Conservation (phyloP, 92 coral and sea anemone species). For the Epizoanthus ramosus region DNA sequence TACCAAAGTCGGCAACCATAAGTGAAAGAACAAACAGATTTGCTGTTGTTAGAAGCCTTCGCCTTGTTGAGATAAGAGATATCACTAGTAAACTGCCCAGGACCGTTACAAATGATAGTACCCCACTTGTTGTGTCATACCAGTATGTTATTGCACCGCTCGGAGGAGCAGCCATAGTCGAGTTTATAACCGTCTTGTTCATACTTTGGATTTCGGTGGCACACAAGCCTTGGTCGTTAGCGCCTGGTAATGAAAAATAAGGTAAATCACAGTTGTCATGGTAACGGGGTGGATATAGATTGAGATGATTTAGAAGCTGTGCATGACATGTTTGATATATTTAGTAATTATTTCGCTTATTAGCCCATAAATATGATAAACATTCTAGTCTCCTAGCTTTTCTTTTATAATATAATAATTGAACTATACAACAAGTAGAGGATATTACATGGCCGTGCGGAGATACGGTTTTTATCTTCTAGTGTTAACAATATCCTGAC, state of each 20-base stretch:
- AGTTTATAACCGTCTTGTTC: slow-evolving; percentile 1
- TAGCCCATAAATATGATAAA: no score
- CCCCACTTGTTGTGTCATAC: not conserved
- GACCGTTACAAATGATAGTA: slow-evolving; percentile 8
- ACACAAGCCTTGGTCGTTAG: no score
- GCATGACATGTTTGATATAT: not conserved
- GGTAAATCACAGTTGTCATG: not conserved
- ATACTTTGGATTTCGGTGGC: not conserved
- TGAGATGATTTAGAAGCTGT: no score
- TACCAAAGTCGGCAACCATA: slow-evolving; percentile 33
- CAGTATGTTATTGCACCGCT: slow-evolving; percentile 5
- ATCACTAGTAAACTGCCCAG: slow-evolving; percentile 28
- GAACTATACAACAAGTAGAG: no score
- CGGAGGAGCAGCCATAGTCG: not conserved
- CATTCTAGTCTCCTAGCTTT: no score
- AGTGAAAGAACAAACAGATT: slow-evolving; percentile 35
- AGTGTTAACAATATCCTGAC: no score
- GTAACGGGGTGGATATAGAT: no score
- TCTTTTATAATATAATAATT: no score
- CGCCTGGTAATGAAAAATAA: not conserved
- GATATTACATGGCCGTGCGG: no score
- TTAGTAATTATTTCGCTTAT: no score
- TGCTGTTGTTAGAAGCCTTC: slow-evolving; percentile 24
- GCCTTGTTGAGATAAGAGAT: slow-evolving; percentile 18
- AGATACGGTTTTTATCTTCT: no score